phyloP scores from a whole-genome alignment of 2,113 vertebrate genomes.

The Neolamprologus caudopunctatus region DNA sequence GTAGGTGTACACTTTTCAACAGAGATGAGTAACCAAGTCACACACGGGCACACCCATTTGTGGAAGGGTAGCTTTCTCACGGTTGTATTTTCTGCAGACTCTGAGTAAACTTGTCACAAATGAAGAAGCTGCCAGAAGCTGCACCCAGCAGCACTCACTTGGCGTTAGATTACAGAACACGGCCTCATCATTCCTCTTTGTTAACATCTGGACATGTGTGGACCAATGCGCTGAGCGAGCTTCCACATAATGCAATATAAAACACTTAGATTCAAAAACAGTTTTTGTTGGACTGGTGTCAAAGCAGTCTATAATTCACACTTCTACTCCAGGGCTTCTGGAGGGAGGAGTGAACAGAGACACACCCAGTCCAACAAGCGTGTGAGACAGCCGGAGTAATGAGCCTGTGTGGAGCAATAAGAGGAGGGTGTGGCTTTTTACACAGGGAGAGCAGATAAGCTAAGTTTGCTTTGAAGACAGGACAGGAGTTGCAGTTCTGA shows the following conservation, averaged over 20 bases:
- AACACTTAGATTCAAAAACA: neutral
- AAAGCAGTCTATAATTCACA: neutral
- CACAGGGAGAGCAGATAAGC: conserved; percentile 43
- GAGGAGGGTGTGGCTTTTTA: conserved; percentile 66
- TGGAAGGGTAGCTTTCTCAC: neutral
- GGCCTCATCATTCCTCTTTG: neutral
- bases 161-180: neutral
- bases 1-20: neutral
- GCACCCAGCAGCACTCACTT: neutral
- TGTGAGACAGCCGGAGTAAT: conserved; percentile 27
- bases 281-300: neutral
- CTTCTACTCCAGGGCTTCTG: neutral
- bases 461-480: conserved; percentile 39
- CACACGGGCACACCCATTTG: neutral
- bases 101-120: neutral
- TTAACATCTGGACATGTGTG: neutral
- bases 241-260: neutral
- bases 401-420: conserved; percentile 55
- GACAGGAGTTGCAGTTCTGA: conserved; percentile 31
- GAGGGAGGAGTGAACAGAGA: conserved; percentile 35
- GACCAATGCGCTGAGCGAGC: neutral
- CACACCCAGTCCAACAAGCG: conserved; percentile 64
- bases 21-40: neutral
- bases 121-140: neutral
- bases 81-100: neutral